phyloP scores from a whole-genome alignment of 2,113 vertebrate genomes.

The Syrmaticus mikado region DNA sequence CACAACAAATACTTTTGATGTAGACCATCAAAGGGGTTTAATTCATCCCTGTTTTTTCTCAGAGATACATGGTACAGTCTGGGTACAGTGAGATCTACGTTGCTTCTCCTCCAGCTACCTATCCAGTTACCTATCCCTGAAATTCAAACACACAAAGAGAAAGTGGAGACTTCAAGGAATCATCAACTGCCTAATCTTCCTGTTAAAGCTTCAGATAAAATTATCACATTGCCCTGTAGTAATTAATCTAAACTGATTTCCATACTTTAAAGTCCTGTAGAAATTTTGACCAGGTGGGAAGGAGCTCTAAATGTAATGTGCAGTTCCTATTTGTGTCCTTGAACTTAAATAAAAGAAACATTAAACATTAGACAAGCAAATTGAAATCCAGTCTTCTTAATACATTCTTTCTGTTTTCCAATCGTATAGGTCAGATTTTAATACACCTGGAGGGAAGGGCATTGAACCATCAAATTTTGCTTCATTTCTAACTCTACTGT shows the following conservation, averaged over 20 bases:
- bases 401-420: neutral
- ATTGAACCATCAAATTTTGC: conserved; percentile 1
- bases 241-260: neutral
- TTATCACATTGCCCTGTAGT: neutral
- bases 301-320: neutral
- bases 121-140: accelerated
- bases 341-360: neutral
- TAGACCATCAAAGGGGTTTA: neutral
- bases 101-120: accelerated
- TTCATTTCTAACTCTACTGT: neutral
- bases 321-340: neutral
- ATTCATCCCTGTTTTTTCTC: neutral
- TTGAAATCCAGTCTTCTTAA: neutral
- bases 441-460: neutral
- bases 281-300: neutral
- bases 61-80: neutral
- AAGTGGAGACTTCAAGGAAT: neutral
- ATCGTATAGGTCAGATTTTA: neutral
- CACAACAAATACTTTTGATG: neutral
- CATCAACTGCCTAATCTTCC: neutral
- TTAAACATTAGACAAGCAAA: neutral
- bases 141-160: neutral
- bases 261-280: neutral
- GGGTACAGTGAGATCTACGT: accelerated
- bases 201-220: neutral